Evolutionary conservation across 2,113 vertebrate genomes (phyloP).

Genomic region (Falco punctatus): DNA sequence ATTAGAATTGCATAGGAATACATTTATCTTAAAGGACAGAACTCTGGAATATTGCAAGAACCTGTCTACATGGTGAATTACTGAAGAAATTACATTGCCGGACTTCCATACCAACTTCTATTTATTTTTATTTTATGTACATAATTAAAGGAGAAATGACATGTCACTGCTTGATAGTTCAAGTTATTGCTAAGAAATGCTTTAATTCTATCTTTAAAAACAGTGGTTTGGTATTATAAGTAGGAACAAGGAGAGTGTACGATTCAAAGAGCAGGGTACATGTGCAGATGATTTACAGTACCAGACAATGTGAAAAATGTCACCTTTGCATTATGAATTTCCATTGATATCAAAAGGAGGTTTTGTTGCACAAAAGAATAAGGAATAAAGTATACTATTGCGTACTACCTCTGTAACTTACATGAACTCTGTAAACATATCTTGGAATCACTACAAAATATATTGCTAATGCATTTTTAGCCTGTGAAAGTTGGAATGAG

Average conservation of each 20-base stretch:
- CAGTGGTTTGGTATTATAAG: background rate
- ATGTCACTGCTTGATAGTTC: background rate
- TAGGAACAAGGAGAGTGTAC: background rate
- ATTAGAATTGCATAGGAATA: background rate
- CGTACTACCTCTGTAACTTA: background rate
- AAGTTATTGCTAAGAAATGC: background rate
- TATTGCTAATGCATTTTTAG: background rate
- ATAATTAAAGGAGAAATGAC: background rate
- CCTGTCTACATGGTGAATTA: background rate
- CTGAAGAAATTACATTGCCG: slow-evolving; percentile 3
- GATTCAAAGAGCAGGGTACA: background rate
- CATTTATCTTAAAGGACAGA: slow-evolving; percentile 21
- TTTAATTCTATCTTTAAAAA: background rate
- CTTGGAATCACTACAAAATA: background rate
- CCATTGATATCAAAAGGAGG: background rate
- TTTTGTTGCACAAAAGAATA: background rate
- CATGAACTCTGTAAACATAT: background rate
- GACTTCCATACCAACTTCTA: background rate
- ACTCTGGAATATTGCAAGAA: background rate
- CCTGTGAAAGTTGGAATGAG: background rate
- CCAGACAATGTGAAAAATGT: background rate
- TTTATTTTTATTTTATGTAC: background rate
- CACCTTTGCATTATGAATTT: background rate
- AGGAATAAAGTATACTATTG: background rate
- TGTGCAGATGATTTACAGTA: background rate